These are phyloP conservation scores for Scaptomyza tumidula DNA, from an alignment of 2,888 invertebrate genomes.

Conservation along the genomic window DNA sequence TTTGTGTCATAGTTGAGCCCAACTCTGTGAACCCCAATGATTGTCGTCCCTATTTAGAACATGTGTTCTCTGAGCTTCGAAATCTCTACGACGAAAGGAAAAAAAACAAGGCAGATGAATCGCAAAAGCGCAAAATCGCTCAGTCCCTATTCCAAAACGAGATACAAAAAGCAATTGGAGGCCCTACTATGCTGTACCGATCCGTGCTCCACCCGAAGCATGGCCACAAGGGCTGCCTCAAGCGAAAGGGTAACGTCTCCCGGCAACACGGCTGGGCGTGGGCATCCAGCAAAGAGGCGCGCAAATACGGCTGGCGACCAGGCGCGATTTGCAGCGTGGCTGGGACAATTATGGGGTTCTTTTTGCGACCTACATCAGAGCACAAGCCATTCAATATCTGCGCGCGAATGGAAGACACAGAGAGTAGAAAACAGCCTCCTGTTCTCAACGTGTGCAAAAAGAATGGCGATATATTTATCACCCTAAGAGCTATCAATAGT, in stretches of 20 bases:
- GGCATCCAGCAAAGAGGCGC: conserved; percentile 81
- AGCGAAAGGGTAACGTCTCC: conserved; percentile 86
- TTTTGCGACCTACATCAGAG: conserved; percentile 69
- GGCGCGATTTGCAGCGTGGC: conserved; percentile 81
- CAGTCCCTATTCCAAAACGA: conserved; percentile 2
- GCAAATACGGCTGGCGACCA: conserved; percentile 81
- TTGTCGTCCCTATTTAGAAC: conserved; percentile 74
- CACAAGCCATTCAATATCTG: conserved; percentile 55
- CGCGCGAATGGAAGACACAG: conserved; percentile 81
- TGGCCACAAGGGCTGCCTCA: conserved; percentile 87
- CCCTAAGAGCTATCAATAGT: conserved; percentile 65
- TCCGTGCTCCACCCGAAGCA: conserved; percentile 74
- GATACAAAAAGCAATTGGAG: background rate
- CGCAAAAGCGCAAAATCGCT: conserved; percentile 10
- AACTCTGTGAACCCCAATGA: conserved; percentile 34
- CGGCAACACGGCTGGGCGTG: conserved; percentile 89
- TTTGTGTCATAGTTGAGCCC: conserved; percentile 57
- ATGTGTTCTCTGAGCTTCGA: conserved; percentile 75
- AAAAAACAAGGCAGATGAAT: conserved; percentile 14
- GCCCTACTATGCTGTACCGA: conserved; percentile 28
- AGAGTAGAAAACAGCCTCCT: conserved; percentile 79
- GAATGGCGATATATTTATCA: conserved; percentile 88
- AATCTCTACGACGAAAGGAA: conserved; percentile 75
- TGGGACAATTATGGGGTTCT: conserved; percentile 81
- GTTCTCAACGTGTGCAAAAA: conserved; percentile 88